These are phyloP conservation scores for Hydractinia symbiolongicarpus DNA, from an alignment of 30 jellyfish, hydroid and myxozoan genomes.

Conservation along the genomic window DNA sequence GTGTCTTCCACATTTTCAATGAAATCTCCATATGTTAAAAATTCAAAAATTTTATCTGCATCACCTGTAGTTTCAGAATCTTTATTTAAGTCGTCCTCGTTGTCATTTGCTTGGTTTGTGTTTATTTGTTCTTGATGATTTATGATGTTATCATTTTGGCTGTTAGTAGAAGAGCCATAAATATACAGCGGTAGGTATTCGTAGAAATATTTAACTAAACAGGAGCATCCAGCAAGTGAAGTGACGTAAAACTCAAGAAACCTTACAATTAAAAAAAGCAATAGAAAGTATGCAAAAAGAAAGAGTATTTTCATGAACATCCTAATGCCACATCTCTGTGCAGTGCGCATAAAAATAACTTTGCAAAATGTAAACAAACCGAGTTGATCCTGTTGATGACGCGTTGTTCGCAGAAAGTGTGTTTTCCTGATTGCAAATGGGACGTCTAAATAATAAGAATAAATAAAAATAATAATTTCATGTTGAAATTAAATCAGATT, in stretches of 20 bases:
- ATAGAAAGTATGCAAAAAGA: conserved; percentile 39
- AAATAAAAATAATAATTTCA: too few relatives aligned
- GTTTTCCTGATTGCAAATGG: too few relatives aligned
- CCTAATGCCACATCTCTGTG: neutral
- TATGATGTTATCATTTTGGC: neutral
- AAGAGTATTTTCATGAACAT: conserved; percentile 47
- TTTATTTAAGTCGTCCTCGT: neutral
- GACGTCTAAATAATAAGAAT: too few relatives aligned
- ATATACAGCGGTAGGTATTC: conserved; percentile 1
- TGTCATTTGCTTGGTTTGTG: neutral
- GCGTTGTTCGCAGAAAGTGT: too few relatives aligned
- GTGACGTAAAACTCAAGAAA: conserved; percentile 52
- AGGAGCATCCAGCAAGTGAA: conserved; percentile 18
- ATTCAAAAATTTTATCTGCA: neutral
- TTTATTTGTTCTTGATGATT: neutral
- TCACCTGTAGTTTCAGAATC: neutral
- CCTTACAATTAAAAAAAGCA: conserved; percentile 58
- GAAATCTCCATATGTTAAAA: conserved; percentile 37
- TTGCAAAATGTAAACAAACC: conserved; percentile 12
- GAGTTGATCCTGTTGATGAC: too few relatives aligned
- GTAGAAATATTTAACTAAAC: neutral
- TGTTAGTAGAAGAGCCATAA: neutral
- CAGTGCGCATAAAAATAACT: neutral
- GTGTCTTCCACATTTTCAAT: conserved; percentile 88
- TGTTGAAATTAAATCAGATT: too few relatives aligned